Conservation (phyloP, 2,113 vertebrate species). For the Microtus oregoni region DNA sequence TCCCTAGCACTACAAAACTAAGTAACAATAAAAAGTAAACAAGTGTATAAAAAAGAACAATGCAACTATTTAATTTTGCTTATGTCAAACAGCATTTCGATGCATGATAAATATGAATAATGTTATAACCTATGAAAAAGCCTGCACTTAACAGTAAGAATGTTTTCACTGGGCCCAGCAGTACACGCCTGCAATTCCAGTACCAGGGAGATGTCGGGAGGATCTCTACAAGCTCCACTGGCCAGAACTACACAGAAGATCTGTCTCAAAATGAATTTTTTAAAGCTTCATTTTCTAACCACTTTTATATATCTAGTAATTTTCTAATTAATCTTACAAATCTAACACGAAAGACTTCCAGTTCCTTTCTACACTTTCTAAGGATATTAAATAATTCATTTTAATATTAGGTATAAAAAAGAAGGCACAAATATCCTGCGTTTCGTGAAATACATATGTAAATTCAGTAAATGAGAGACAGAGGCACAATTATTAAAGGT, state of each 20-base stretch:
- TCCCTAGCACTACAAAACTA: not conserved
- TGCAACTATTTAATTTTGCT: slow-evolving; percentile 36
- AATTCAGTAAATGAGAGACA: not conserved
- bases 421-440: not conserved
- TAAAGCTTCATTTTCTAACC: slow-evolving; percentile 3
- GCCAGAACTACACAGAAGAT: too few relatives aligned
- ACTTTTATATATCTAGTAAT: slow-evolving; percentile 45
- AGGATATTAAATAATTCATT: slow-evolving; percentile 28
- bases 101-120: not conserved
- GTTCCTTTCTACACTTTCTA: slow-evolving; percentile 42
- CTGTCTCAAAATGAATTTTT: not conserved
- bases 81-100: not conserved
- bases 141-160: slow-evolving; percentile 5
- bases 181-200: not conserved
- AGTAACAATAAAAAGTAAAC: not conserved
- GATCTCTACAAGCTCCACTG: not conserved
- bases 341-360: slow-evolving; percentile 34
- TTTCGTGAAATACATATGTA: not conserved
- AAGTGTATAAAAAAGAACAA: slow-evolving; percentile 27
- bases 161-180: not conserved
- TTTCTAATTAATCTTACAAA: not conserved
- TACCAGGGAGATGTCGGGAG: not conserved
- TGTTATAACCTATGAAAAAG: not conserved
- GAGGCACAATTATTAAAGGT: not conserved
- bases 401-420: not conserved